A percentile compares a stretch with the other conserved stretches of the same genome.
Evolutionary conservation across 2,888 invertebrate genomes (phyloP).

Genomic region (Erpobdella octoculata): DNA sequence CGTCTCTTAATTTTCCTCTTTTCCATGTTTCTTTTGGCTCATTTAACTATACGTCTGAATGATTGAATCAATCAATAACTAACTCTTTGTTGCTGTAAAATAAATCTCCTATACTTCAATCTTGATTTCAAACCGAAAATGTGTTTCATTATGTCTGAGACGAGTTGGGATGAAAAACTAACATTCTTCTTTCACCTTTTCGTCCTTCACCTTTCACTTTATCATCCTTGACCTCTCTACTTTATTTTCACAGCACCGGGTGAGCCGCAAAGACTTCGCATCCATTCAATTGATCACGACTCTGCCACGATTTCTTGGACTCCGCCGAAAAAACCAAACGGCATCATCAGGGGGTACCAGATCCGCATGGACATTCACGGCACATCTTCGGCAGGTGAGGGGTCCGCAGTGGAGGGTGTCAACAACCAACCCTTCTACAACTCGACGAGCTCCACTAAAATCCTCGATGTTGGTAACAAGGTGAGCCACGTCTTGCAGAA

Average conservation of each 20-base stretch:
- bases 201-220: too few species aligned
- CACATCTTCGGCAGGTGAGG: background rate
- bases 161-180: too few species aligned
- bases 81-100: too few species aligned
- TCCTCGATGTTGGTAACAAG: background rate
- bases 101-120: too few species aligned
- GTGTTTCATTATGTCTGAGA: too few species aligned
- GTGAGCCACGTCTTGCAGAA: background rate
- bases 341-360: slow-evolving; percentile 91
- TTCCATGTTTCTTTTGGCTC: too few species aligned
- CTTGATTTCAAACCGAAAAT: too few species aligned
- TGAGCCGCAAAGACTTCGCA: slow-evolving; percentile 85
- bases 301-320: slow-evolving; percentile 88
- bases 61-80: too few species aligned
- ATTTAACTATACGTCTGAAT: too few species aligned
- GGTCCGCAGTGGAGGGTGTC: background rate
- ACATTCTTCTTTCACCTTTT: too few species aligned
- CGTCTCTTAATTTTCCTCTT: too few species aligned
- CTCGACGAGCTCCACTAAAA: background rate
- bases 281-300: slow-evolving; percentile 83
- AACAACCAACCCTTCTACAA: background rate
- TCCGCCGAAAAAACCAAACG: slow-evolving; percentile 86
- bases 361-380: slow-evolving; percentile 60
- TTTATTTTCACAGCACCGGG: slow-evolving; percentile 84
- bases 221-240: background rate